Conservation (phyloP, 2,888 invertebrate species). For the Chrysomela aeneicollis region DNA sequence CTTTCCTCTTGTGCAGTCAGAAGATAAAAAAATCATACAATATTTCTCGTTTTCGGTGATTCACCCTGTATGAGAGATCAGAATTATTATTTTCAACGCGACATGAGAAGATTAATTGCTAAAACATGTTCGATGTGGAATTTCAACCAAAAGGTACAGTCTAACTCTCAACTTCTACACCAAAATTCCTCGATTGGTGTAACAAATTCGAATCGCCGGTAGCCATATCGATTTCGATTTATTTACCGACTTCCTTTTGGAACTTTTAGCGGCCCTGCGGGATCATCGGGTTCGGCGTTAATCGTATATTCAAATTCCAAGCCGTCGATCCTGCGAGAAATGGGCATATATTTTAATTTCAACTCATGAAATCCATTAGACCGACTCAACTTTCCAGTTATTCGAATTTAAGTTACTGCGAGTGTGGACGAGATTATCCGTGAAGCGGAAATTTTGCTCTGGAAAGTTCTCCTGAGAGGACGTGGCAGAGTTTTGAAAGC, state of each 20-base stretch:
- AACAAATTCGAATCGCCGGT: not conserved
- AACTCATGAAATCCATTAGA: conserved; percentile 54
- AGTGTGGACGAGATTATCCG: conserved; percentile 26
- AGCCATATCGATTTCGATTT: not conserved
- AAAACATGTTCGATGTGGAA: no score
- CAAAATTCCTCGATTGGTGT: not conserved
- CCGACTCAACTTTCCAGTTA: conserved; percentile 51
- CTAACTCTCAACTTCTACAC: no score
- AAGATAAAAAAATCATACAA: no score
- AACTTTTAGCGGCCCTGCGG: not conserved
- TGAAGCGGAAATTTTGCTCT: conserved; percentile 42
- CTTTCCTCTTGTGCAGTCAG: no score
- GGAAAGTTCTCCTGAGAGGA: not conserved
- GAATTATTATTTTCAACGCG: no score
- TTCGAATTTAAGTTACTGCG: conserved; percentile 41
- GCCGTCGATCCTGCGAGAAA: conserved; percentile 38
- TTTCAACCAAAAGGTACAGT: no score
- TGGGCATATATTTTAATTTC: conserved; percentile 52
- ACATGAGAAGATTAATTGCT: no score
- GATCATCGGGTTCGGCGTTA: conserved; percentile 42
- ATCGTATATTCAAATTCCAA: conserved; percentile 48
- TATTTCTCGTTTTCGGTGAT: no score
- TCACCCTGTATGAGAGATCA: no score
- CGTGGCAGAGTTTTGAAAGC: not conserved
- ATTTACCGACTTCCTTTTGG: not conserved